A percentile compares a stretch with the other conserved stretches of the same genome.
Evolutionary conservation across 23 tunicate species (phyloP).

Genomic region (Styela clava): DNA sequence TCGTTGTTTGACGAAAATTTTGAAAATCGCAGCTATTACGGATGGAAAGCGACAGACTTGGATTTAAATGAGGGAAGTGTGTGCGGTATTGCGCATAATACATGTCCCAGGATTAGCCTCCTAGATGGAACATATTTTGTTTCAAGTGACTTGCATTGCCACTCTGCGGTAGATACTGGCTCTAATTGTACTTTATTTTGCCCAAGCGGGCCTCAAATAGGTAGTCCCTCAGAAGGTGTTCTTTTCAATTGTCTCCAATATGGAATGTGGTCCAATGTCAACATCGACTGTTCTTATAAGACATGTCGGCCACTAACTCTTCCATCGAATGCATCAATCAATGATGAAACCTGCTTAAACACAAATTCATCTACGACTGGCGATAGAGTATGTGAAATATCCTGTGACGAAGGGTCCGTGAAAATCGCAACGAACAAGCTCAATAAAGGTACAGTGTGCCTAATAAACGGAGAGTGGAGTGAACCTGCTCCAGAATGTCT

Average conservation of each 20-base stretch:
- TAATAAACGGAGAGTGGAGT: constrained; percentile 24
- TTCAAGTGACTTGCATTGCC: constrained; percentile 2
- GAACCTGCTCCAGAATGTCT: constrained; percentile 3
- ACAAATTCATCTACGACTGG: not conserved
- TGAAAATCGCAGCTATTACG: not conserved
- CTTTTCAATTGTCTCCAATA: not conserved
- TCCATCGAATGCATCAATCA: not conserved
- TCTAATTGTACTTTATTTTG: constrained; percentile 26
- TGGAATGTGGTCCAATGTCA: constrained; percentile 23
- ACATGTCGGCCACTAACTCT: constrained; percentile 11
- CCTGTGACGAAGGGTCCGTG: constrained; percentile 16
- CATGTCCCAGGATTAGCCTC: constrained; percentile 22
- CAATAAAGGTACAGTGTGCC: not conserved
- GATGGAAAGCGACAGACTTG: constrained; percentile 20
- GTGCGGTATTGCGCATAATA: constrained; percentile 19
- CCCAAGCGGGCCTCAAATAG: constrained; percentile 7
- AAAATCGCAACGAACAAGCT: too few species aligned
- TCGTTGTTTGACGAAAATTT: not conserved
- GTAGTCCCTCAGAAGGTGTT: not conserved
- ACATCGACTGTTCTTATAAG: constrained; percentile 20
- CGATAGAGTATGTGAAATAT: constrained; percentile 4
- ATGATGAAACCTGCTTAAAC: not conserved
- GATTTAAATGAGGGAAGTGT: constrained; percentile 30
- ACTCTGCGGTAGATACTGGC: constrained; percentile 6
- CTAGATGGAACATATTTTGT: not conserved